Evolutionary conservation across 2,888 invertebrate species (phyloP).

Genomic region (Melanargia galathea): DNA sequence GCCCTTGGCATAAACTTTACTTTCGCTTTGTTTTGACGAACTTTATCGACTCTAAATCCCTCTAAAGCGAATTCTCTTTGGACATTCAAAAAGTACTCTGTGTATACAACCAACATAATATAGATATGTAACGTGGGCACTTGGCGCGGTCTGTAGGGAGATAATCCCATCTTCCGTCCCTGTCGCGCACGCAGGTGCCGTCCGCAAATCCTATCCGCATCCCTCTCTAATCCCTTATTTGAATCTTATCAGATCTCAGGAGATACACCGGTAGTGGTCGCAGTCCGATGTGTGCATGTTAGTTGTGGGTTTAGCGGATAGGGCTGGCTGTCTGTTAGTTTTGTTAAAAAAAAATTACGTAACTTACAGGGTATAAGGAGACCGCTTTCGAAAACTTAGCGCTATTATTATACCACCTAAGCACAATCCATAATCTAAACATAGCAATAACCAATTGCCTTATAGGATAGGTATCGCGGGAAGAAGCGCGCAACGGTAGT

Average conservation of each 20-base stretch:
- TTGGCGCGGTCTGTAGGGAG: slow-evolving; percentile 71
- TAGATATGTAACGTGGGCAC: slow-evolving; percentile 54
- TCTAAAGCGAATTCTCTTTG: slow-evolving; percentile 30
- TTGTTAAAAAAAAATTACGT: background rate
- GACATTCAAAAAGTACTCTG: slow-evolving; percentile 47
- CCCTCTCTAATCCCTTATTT: slow-evolving; percentile 82
- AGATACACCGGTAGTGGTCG: slow-evolving; percentile 77
- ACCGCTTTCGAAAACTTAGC: too few species aligned
- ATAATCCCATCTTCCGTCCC: slow-evolving; percentile 74
- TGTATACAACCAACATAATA: slow-evolving; percentile 49
- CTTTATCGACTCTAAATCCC: slow-evolving; percentile 21
- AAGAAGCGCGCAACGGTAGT: too few species aligned
- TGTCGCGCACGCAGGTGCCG: slow-evolving; percentile 58
- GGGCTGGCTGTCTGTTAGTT: slow-evolving; percentile 51
- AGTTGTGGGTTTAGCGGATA: slow-evolving; percentile 60
- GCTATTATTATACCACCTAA: too few species aligned
- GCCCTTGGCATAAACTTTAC: too few species aligned
- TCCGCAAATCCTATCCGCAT: slow-evolving; percentile 73
- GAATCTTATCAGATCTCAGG: slow-evolving; percentile 83
- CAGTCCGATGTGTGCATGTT: slow-evolving; percentile 65
- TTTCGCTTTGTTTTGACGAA: slow-evolving; percentile 14
- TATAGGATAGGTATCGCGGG: too few species aligned
- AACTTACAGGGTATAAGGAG: background rate
- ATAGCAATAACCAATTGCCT: too few species aligned
- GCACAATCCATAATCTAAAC: too few species aligned